phyloP scores from a whole-genome alignment of 2,113 vertebrate species.

The Marmota flaviventris region DNA sequence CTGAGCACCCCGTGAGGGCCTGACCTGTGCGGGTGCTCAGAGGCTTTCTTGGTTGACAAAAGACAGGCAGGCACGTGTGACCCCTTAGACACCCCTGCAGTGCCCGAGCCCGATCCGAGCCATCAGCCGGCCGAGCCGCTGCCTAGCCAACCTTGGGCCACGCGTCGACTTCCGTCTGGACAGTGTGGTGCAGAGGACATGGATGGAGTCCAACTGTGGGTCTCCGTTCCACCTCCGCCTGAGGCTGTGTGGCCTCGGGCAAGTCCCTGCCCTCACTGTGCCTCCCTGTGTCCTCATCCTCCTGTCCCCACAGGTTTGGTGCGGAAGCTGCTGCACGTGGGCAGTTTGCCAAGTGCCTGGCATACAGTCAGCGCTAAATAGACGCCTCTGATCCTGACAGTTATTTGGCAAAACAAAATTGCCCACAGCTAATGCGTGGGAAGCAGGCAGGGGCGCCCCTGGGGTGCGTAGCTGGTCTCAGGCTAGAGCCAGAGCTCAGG shows the following conservation, averaged over 20 bases:
- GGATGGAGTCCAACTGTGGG: too few relatives aligned
- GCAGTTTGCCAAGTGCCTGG: not conserved
- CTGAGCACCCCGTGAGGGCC: not conserved
- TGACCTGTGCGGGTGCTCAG: not conserved
- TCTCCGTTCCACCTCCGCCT: too few relatives aligned
- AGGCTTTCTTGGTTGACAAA: too few relatives aligned
- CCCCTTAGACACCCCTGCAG: too few relatives aligned
- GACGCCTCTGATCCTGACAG: not conserved
- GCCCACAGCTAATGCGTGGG: not conserved
- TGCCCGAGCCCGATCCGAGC: too few relatives aligned
- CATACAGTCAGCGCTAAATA: not conserved
- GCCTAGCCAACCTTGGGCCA: not conserved
- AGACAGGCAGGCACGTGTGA: too few relatives aligned
- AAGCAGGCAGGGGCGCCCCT: not conserved
- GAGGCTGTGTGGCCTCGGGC: too few relatives aligned
- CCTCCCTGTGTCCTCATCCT: not conserved
- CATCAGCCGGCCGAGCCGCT: too few relatives aligned
- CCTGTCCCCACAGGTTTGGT: not conserved
- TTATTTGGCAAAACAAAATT: not conserved
- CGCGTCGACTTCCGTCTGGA: fast-evolving
- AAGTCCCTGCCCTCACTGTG: not conserved
- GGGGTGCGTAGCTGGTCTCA: not conserved
- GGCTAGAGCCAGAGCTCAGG: not conserved
- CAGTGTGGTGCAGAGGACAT: fast-evolving
- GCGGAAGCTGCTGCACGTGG: fast-evolving